These are phyloP conservation scores for Lochmaea capreae DNA, from an alignment of 2,888 invertebrate genomes.

Conservation along the genomic window DNA sequence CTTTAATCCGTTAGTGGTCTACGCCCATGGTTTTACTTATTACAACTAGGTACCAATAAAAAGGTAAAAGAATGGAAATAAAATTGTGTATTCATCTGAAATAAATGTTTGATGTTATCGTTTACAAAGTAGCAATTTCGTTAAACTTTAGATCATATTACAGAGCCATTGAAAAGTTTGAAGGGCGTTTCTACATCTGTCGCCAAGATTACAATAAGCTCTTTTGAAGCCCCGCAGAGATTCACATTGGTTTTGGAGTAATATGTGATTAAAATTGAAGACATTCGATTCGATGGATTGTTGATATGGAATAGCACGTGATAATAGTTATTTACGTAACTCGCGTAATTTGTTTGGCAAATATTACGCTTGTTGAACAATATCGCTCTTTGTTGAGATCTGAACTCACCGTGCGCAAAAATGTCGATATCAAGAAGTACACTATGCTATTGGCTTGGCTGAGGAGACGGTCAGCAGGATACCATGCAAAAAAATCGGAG, in stretches of 20 bases:
- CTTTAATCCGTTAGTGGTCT: background rate
- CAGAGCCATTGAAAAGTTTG: constrained; percentile 10
- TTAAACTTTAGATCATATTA: constrained; percentile 45
- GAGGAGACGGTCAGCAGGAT: too few species aligned
- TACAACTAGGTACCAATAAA: constrained; percentile 40
- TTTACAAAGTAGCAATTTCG: constrained; percentile 62
- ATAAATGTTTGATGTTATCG: constrained; percentile 63
- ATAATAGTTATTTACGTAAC: too few species aligned
- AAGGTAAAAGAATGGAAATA: constrained; percentile 46
- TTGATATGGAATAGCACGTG: background rate
- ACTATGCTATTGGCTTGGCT: too few species aligned
- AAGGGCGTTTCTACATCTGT: constrained; percentile 19
- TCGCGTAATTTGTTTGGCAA: too few species aligned
- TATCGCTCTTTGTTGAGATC: too few species aligned
- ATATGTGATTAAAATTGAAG: constrained; percentile 5
- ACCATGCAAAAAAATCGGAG: too few species aligned
- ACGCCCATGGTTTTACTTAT: constrained; percentile 16
- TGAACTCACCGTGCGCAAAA: too few species aligned
- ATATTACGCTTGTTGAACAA: too few species aligned
- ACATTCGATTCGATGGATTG: background rate
- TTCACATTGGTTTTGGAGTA: background rate
- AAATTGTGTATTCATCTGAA: constrained; percentile 51
- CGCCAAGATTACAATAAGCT: constrained; percentile 12
- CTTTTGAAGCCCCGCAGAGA: constrained; percentile 8
- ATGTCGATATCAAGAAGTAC: too few species aligned